Percentiles rank a stretch among this genome's conserved stretches.
Conservation (phyloP, 1,140 invertebrate genomes). For the Drosophila setifemur region DNA sequence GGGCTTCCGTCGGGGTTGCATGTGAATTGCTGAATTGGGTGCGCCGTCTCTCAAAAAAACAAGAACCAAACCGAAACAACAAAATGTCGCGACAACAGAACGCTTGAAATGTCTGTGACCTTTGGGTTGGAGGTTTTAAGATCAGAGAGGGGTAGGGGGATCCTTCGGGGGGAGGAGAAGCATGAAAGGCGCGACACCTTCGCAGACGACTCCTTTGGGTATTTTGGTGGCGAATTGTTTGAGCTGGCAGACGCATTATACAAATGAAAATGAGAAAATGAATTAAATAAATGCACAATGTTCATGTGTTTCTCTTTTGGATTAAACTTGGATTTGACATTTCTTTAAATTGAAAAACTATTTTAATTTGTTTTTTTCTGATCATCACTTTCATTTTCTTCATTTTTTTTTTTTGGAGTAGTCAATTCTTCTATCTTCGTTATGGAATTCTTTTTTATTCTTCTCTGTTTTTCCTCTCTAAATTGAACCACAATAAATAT, state of each 20-base stretch:
- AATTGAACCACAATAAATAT: constrained; percentile 29
- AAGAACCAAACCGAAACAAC: constrained; percentile 23
- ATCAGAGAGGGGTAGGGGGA: not conserved
- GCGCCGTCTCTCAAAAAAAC: constrained; percentile 21
- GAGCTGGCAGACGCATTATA: constrained; percentile 56
- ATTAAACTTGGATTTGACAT: not conserved
- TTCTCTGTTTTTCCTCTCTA: too few species aligned
- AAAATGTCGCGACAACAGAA: constrained; percentile 64
- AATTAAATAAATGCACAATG: constrained; percentile 26
- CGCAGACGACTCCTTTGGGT: constrained; percentile 54
- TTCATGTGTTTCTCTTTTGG: not conserved
- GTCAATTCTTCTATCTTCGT: too few species aligned
- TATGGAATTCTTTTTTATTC: too few species aligned
- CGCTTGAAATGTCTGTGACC: constrained; percentile 75
- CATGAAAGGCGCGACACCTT: constrained; percentile 31
- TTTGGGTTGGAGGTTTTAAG: constrained; percentile 21
- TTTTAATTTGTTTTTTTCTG: not conserved
- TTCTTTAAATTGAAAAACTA: too few species aligned
- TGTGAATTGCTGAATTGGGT: constrained; percentile 49
- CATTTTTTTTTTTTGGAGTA: too few species aligned
- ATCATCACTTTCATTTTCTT: too few species aligned
- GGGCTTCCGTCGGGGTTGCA: constrained; percentile 47
- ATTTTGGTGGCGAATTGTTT: constrained; percentile 42
- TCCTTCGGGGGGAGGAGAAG: not conserved
- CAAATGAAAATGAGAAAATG: constrained; percentile 61